Percentiles rank a stretch among this genome's conserved stretches.
These are phyloP conservation scores for Morone saxatilis DNA, from an alignment of 2,113 vertebrate genomes.

Conservation along the genomic window DNA sequence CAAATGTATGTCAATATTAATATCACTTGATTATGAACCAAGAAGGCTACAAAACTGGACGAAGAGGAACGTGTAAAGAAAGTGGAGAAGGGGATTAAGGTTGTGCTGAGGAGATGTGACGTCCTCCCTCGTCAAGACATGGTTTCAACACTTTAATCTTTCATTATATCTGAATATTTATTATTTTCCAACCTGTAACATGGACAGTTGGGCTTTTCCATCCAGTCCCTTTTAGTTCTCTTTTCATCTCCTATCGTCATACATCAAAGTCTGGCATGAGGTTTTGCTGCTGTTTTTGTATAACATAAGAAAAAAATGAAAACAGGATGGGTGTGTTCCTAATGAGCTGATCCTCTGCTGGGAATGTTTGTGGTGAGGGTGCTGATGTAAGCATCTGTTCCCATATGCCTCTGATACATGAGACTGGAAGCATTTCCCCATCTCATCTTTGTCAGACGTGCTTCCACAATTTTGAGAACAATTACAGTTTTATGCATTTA, in stretches of 20 bases:
- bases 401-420: background rate
- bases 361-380: slow-evolving; percentile 15
- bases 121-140: slow-evolving; percentile 26
- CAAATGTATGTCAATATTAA: slow-evolving; percentile 26
- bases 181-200: background rate
- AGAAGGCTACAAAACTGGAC: background rate
- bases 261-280: slow-evolving; percentile 47
- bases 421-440: background rate
- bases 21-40: slow-evolving; percentile 4
- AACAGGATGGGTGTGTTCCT: slow-evolving; percentile 23
- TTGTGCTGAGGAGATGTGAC: slow-evolving; percentile 51
- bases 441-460: background rate
- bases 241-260: slow-evolving; percentile 10
- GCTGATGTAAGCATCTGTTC: slow-evolving; percentile 17
- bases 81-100: slow-evolving; percentile 22
- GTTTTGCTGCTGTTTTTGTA: slow-evolving; percentile 49
- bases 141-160: slow-evolving; percentile 51
- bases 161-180: slow-evolving; percentile 43
- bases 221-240: background rate
- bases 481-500: too few species aligned
- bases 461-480: background rate
- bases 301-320: slow-evolving; percentile 20
- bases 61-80: background rate
- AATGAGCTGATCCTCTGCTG: slow-evolving; percentile 22
- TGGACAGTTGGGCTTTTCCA: background rate